Base-by-base conservation (phyloP, 2,888 invertebrate species). In the Hypena proboscidalis region DNA sequence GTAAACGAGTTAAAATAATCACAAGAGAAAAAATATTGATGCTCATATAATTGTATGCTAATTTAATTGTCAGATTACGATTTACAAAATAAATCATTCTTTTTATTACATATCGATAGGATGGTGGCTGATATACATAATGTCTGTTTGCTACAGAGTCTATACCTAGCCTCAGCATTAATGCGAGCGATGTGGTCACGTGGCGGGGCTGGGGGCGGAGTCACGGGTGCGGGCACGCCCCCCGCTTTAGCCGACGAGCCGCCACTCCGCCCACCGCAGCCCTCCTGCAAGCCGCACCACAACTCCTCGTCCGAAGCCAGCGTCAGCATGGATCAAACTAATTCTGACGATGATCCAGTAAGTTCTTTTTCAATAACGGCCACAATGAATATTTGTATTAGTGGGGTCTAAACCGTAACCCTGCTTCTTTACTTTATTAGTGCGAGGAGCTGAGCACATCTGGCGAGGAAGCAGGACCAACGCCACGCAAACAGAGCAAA, bases 111-210 rank as follows among this genome's bases (percentile, higher is more conserved):
- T n/a, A n/a, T n/a, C n/a, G n/a, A n/a, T n/a, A n/a, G n/a, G n/a
- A n/a, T n/a, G n/a, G n/a, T n/a, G n/a, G n/a, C n/a, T n/a, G 20
- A 31, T 22, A 4, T 4, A 19, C 7, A 8, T 19, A 23, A 20
- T 36, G 7, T 19, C 14, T 13, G 4, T 33, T n/a, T n/a, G n/a
- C 30, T 3, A 0, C 90, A 97, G 94, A 98, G 97, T 62, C 92
- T 98, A 52, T 97, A 96, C 80, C 92, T 98, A 55, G 96, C 97
- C 1, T 97, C 97, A 2, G 97, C 97, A 1, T 85, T 98, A 49
- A 96, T 96, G 60, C 97, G 98, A 73, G 95, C 97, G 64, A 95
- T 98, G 80, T 98, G 98, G 98, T 95, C 96, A 0, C 94, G 96
- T 13, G 95, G 94, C 27, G 53, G 55, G 7, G 35, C 40, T 2